Percentiles rank a stretch among this genome's conserved stretches.
phyloP scores from a whole-genome alignment of 2,113 vertebrate species.

The Mesoclemmys tuberculata region DNA sequence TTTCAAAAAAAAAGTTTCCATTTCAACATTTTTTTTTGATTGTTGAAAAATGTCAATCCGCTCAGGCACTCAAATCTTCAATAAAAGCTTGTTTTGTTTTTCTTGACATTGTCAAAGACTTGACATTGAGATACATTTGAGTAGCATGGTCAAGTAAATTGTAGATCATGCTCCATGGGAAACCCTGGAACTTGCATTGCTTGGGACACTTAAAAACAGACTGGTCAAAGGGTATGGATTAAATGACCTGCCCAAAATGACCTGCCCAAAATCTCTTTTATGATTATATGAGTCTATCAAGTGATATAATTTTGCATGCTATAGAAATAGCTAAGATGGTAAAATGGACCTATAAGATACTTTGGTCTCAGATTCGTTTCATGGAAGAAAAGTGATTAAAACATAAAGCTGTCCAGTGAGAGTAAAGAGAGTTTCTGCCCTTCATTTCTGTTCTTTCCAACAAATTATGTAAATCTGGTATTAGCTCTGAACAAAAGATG shows the following conservation, averaged over 20 bases:
- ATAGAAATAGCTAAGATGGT: background rate
- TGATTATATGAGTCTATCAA: background rate
- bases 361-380: background rate
- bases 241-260: background rate
- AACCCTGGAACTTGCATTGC: background rate
- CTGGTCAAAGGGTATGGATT: background rate
- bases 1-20: background rate
- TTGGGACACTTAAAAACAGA: background rate
- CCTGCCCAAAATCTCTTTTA: background rate
- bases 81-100: background rate
- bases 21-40: background rate
- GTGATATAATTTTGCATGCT: background rate
- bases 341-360: background rate
- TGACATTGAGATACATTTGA: background rate
- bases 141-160: background rate
- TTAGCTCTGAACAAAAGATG: background rate
- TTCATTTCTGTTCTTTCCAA: background rate
- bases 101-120: background rate
- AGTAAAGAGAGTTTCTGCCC: background rate
- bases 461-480: accelerated
- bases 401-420: background rate
- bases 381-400: background rate
- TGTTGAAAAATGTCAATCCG: background rate
- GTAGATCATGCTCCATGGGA: background rate
- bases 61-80: background rate